A percentile compares a stretch with the other conserved stretches of the same genome.
Evolutionary conservation across 2,888 invertebrate genomes (phyloP).

Genomic region (Sericinus montela): DNA sequence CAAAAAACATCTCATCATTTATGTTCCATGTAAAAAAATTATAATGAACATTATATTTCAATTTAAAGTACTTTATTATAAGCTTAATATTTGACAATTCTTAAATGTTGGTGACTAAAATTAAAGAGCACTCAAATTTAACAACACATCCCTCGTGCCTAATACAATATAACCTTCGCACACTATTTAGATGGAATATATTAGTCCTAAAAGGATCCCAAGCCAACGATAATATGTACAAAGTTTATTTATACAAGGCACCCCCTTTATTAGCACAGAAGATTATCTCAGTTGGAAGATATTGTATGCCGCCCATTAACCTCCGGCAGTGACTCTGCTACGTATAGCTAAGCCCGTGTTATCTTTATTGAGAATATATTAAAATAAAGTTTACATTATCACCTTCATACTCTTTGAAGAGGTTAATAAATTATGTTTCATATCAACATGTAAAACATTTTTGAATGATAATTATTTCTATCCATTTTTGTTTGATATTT

Average conservation of each 20-base stretch:
- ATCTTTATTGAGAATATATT: constrained; percentile 10
- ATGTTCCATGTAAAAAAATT: too few species aligned
- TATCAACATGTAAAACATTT: too few species aligned
- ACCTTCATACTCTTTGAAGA: background rate
- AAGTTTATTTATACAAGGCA: constrained; percentile 18
- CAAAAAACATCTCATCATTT: too few species aligned
- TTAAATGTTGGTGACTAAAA: too few species aligned
- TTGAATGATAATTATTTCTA: too few species aligned
- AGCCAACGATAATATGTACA: constrained; percentile 15
- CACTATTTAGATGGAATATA: constrained; percentile 16
- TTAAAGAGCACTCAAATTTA: background rate
- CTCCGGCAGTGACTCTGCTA: constrained; percentile 9
- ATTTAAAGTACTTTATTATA: too few species aligned
- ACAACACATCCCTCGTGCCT: background rate
- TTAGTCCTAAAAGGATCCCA: constrained; percentile 17
- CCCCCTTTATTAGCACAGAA: constrained; percentile 19
- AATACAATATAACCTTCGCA: constrained; percentile 9
- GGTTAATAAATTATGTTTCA: too few species aligned
- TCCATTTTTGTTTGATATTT: too few species aligned
- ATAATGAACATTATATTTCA: too few species aligned
- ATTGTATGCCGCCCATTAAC: constrained; percentile 17
- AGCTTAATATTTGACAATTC: too few species aligned
- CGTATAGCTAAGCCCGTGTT: constrained; percentile 5
- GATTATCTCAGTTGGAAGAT: constrained; percentile 18
- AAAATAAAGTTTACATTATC: constrained; percentile 8